Evolutionary conservation across 2,888 invertebrate species (phyloP).

Genomic region (Drosophila gaucha): DNA sequence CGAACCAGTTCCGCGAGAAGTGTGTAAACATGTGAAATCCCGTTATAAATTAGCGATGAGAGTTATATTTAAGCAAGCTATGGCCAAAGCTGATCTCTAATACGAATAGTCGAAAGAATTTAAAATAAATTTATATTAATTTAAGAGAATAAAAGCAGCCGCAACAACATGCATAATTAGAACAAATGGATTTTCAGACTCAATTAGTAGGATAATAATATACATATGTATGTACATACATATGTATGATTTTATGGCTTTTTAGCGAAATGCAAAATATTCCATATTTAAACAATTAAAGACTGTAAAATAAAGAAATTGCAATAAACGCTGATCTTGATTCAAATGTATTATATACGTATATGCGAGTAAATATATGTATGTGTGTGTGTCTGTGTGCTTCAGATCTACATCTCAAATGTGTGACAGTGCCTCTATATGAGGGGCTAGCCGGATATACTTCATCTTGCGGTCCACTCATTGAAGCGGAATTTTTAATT

Average conservation of each 20-base stretch:
- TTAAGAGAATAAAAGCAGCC: conserved; percentile 15
- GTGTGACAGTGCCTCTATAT: conserved; percentile 26
- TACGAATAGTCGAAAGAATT: conserved; percentile 1
- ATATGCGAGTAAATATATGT: conserved; percentile 2
- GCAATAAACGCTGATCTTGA: conserved; percentile 12
- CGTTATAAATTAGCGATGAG: conserved; percentile 14
- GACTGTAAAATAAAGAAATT: conserved; percentile 17
- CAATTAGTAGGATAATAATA: conserved; percentile 27
- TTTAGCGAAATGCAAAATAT: conserved; percentile 6
- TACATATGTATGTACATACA: not conserved
- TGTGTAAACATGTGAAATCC: conserved; percentile 1
- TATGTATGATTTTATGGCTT: not conserved
- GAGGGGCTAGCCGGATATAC: conserved; percentile 65
- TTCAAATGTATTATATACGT: conserved; percentile 4
- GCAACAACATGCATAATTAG: conserved; percentile 32
- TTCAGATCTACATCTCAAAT: conserved; percentile 40
- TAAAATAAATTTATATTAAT: conserved; percentile 48
- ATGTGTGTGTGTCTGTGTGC: conserved; percentile 6
- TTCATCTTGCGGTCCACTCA: conserved; percentile 69
- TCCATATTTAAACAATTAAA: conserved; percentile 30
- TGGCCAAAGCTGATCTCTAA: not conserved
- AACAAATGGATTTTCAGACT: conserved; percentile 45
- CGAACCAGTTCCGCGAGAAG: conserved; percentile 4
- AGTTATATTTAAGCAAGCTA: conserved; percentile 4
- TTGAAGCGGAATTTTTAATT: conserved; percentile 74